Base-by-base conservation (phyloP, 2,888 invertebrate genomes). In the Sminthurinus aureus region DNA sequence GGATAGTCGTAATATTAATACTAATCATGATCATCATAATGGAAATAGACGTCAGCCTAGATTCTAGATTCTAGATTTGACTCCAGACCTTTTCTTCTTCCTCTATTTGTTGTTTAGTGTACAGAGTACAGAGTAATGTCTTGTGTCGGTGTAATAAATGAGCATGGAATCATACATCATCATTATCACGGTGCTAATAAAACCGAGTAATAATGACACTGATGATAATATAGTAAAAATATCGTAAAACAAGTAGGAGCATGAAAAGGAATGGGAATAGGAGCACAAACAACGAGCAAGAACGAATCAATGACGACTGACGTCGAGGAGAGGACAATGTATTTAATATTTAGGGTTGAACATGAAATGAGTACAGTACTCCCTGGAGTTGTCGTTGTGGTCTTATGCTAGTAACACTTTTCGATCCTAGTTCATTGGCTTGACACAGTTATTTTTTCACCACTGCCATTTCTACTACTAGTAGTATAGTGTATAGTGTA, bases 371-470 rank as follows among this genome's bases (percentile, higher is more conserved):
- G 78, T 66, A 24, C 78, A 26, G 50, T 66, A 78, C 78, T 78
- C 78, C 78, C 78, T 78, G 78, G 78, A 78, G 78, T 73, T 20
- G 73, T 18, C 22, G 77, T 24, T 58, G 58, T 58, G 58, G 58
- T 13, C 18, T 58, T 13, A 58, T 58, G 58, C 4, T 11, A 58
- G 58, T 58, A 58, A 58, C 58, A 18, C 58, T 58, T 58, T 58
- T 58, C 18, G 77, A 24, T 58, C 22, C 50, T 58, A 82, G 82
- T 82, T 82, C 82, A 82, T 76, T 82, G 82, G 79, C 79, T 79
- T 82, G 82, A 82, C 82, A 82, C 82, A 75, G 75, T 82, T 81
- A 3, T 18, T 38, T 38, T 38, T 38, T 6, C 38, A 38, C 38
- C 38, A 38, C 38, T 38, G 38, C 38, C 38, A 38, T 38, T 38